phyloP scores from a whole-genome alignment of 35 echinoderm and acorn worm species.

The Apostichopus californicus region DNA sequence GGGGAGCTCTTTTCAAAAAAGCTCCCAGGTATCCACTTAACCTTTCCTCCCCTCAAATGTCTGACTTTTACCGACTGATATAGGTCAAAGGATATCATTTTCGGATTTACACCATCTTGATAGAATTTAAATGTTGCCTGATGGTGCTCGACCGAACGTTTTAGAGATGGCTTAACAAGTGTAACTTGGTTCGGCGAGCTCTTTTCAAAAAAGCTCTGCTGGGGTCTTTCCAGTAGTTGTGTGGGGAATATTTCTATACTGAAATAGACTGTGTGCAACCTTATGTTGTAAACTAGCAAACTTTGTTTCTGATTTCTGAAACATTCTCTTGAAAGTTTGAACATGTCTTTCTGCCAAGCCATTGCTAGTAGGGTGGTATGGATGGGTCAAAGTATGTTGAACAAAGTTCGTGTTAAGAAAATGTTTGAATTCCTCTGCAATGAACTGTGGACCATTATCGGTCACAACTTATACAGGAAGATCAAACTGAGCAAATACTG shows the following conservation, averaged over 20 bases:
- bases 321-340: neutral
- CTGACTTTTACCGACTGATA: no score
- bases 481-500: conserved; percentile 34
- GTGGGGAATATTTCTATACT: neutral
- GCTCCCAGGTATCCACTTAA: conserved; percentile 12
- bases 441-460: no score
- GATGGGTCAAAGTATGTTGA: neutral
- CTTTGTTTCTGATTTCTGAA: neutral
- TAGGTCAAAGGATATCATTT: no score
- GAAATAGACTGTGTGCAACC: neutral
- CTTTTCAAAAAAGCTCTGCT: neutral
- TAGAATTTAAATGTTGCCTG: neutral
- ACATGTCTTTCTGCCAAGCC: neutral
- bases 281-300: neutral
- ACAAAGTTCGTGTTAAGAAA: no score
- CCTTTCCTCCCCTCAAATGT: neutral
- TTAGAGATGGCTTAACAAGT: neutral
- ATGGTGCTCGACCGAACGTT: neutral
- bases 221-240: neutral
- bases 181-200: neutral
- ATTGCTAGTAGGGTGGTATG: neutral
- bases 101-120: neutral
- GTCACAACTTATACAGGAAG: conserved; percentile 20
- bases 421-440: neutral
- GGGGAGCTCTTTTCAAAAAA: neutral